Base-by-base conservation (phyloP, 2,113 vertebrate species). In the Bolborhynchus lineola region DNA sequence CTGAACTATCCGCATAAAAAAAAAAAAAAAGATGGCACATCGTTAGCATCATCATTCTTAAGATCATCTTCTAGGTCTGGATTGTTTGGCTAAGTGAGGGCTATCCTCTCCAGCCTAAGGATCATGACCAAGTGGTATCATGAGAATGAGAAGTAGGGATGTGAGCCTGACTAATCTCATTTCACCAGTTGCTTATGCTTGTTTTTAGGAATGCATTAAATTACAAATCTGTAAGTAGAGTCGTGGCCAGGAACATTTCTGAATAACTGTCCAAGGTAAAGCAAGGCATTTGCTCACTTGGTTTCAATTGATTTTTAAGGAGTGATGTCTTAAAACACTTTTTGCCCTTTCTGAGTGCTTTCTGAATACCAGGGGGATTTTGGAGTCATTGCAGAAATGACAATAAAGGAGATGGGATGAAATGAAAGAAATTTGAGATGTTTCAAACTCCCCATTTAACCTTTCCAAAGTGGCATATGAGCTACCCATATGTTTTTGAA, bases 301-400 rank as follows among this genome's bases (percentile, higher is more conserved):
- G 7, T 88, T 96, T 94, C 82, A 75, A 83, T 71, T 57, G 71
- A 86, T 88, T 93, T 95, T 96, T 76, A 94, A 78, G 79, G 46
- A 90, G 18, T 59, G 60, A 75, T 90, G 44, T 91, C 81, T 78
- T 94, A 68, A 90, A 95, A 86, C 16, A 74, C 55, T 95, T 67
- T 16, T 83, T 94, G 82, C 41, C 52, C 90, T 95, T 96, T 96
- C 33, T 55, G 82, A 92, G 62, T 6, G 11, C 82, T 93, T 82
- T 55, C 55, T 86, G 65, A 93, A 90, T 88, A 62, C 87, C 77
- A 90, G 21, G 47, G 33, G 62, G 39, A 84, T 92, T 92, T 81
- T 81, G 31, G 53, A 92, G 65, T 81, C 55, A 35, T 55, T 88
- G 88, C 37, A 92, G 76, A 93, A 94, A 79, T 79, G 3, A 86